phyloP scores from a whole-genome alignment of 2,113 vertebrate species.

The Myrmophylax atrothorax region DNA sequence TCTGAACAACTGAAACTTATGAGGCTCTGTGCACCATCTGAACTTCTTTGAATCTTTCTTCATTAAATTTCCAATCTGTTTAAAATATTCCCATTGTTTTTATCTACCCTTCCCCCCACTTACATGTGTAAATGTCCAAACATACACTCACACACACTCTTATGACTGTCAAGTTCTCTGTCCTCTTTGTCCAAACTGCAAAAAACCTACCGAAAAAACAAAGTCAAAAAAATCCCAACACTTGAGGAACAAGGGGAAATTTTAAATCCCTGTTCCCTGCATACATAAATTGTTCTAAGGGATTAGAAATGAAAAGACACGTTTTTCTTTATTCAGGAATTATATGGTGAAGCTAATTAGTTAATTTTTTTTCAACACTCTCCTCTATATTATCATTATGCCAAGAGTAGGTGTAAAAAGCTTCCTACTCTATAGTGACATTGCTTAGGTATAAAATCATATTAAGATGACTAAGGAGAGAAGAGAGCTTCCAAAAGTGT shows the following conservation, averaged over 20 bases:
- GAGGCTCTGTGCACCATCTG: background rate
- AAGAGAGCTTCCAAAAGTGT: background rate
- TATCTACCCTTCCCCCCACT: background rate
- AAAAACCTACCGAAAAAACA: background rate
- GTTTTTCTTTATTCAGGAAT: constrained; percentile 51
- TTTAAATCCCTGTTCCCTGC: background rate
- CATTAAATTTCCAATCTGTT: background rate
- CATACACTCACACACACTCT: background rate
- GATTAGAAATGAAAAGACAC: background rate
- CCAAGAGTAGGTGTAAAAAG: constrained; percentile 49
- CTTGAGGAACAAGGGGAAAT: background rate
- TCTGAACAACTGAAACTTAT: background rate
- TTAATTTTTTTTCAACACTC: constrained; percentile 7
- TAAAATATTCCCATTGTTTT: background rate
- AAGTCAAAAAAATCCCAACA: background rate
- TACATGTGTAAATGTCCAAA: background rate
- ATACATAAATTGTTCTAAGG: background rate
- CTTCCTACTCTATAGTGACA: constrained; percentile 30
- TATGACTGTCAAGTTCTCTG: background rate
- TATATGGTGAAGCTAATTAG: constrained; percentile 31
- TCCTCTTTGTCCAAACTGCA: background rate
- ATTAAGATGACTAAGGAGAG: constrained; percentile 5
- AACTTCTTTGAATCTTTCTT: background rate
- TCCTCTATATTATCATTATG: constrained; percentile 26
- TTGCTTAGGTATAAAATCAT: constrained; percentile 31